phyloP scores from a whole-genome alignment of 2,888 invertebrate genomes.

The Mythimna albipuncta region DNA sequence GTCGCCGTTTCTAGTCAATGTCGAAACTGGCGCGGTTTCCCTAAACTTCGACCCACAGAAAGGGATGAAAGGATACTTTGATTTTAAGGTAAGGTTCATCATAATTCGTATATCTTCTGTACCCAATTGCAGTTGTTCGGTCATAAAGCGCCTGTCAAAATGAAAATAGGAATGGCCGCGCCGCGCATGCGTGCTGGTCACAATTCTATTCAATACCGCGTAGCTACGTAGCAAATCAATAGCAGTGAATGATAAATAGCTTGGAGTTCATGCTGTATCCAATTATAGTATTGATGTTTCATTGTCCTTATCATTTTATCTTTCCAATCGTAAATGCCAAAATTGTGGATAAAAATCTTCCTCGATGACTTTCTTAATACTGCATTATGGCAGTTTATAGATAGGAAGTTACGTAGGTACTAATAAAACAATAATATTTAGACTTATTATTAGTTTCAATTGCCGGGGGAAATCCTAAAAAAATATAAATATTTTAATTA shows the following conservation, averaged over 20 bases:
- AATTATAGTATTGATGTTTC: constrained; percentile 39
- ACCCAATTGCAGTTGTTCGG: neutral
- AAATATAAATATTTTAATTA: neutral
- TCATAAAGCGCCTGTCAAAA: constrained; percentile 49
- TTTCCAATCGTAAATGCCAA: constrained; percentile 5
- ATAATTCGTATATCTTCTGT: neutral
- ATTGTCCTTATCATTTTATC: constrained; percentile 26
- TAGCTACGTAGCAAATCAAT: constrained; percentile 42
- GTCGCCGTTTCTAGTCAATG: constrained; percentile 95
- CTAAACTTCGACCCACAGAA: constrained; percentile 99
- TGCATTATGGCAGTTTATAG: neutral
- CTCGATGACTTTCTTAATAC: constrained; percentile 10
- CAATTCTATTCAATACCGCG: constrained; percentile 33
- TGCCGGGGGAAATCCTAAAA: neutral
- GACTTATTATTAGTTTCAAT: neutral
- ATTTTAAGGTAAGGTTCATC: constrained; percentile 93
- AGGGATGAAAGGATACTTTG: constrained; percentile 99
- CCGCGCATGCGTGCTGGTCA: constrained; percentile 45
- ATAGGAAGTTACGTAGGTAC: neutral
- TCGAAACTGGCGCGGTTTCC: constrained; percentile 95
- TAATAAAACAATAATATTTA: neutral
- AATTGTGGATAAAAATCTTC: constrained; percentile 28
- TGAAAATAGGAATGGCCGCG: constrained; percentile 11
- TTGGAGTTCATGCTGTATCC: constrained; percentile 34
- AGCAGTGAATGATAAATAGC: constrained; percentile 33